Percentiles rank a stretch among this genome's conserved stretches.
These are phyloP conservation scores for Dryobotodes eremita DNA, from an alignment of 2,888 invertebrate species.

Conservation along the genomic window DNA sequence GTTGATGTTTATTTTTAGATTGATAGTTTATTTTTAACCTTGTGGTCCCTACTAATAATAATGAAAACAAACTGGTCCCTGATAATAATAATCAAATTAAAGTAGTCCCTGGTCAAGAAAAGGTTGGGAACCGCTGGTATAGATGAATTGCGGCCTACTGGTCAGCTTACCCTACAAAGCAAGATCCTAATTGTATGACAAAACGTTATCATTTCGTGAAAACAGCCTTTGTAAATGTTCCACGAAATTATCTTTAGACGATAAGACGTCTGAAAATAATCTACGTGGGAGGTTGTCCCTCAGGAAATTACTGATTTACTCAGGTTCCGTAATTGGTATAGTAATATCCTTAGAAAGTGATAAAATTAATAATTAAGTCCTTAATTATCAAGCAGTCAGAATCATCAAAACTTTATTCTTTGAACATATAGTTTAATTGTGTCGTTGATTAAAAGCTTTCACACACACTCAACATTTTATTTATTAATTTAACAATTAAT, in stretches of 20 bases:
- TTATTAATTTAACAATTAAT: no score
- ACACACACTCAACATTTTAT: background rate
- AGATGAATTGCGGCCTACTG: background rate
- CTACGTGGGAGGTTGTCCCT: background rate
- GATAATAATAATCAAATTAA: no score
- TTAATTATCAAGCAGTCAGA: background rate
- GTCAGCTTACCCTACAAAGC: background rate
- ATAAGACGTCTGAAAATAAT: background rate
- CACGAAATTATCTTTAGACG: constrained; percentile 6
- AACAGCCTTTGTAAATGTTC: background rate
- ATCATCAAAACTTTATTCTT: background rate
- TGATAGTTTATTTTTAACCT: no score
- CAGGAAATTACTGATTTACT: background rate
- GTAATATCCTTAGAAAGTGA: background rate
- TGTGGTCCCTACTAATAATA: no score
- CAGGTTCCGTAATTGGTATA: background rate
- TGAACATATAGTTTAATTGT: background rate
- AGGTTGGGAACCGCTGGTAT: no score
- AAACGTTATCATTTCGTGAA: background rate
- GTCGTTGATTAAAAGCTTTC: background rate
- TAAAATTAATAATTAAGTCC: background rate
- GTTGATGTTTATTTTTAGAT: no score
- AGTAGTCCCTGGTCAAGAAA: no score
- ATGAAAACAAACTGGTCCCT: no score
- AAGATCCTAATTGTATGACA: background rate